These are phyloP conservation scores for Cotesia vestalis DNA, from an alignment of 1,140 invertebrate genomes.

Conservation along the genomic window DNA sequence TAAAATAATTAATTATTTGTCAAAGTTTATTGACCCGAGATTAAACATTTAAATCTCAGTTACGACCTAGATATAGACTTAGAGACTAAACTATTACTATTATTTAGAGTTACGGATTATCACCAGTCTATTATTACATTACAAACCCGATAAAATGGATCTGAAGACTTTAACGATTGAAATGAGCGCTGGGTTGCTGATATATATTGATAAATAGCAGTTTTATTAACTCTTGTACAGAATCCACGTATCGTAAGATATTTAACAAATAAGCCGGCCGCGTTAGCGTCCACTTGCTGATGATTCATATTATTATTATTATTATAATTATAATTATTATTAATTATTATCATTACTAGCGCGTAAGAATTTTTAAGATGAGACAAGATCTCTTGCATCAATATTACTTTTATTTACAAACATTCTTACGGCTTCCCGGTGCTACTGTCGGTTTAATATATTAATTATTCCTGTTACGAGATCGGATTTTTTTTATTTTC, in stretches of 20 bases:
- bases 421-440: conserved; percentile 4
- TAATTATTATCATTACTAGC: conserved; percentile 21
- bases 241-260: conserved; percentile 33
- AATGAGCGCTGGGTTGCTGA: conserved; percentile 3
- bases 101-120: too few species aligned
- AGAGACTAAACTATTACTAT: too few species aligned
- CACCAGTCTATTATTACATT: too few species aligned
- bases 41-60: too few species aligned
- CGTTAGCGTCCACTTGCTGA: conserved; percentile 27
- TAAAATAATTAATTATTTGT: too few species aligned
- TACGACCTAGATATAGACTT: too few species aligned
- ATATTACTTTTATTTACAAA: neutral
- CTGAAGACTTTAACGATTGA: conserved; percentile 2
- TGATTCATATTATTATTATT: conserved; percentile 27
- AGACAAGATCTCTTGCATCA: conserved; percentile 1
- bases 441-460: conserved; percentile 10
- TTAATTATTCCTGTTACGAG: conserved; percentile 28
- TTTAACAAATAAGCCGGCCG: conserved; percentile 33
- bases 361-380: conserved; percentile 11
- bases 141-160: neutral
- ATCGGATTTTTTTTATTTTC: too few species aligned
- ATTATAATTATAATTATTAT: conserved; percentile 10
- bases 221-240: conserved; percentile 36
- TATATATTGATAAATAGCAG: neutral
- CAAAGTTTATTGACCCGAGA: too few species aligned